These are phyloP conservation scores for Balaeniceps rex DNA, from an alignment of 2,113 vertebrate species.

Conservation along the genomic window DNA sequence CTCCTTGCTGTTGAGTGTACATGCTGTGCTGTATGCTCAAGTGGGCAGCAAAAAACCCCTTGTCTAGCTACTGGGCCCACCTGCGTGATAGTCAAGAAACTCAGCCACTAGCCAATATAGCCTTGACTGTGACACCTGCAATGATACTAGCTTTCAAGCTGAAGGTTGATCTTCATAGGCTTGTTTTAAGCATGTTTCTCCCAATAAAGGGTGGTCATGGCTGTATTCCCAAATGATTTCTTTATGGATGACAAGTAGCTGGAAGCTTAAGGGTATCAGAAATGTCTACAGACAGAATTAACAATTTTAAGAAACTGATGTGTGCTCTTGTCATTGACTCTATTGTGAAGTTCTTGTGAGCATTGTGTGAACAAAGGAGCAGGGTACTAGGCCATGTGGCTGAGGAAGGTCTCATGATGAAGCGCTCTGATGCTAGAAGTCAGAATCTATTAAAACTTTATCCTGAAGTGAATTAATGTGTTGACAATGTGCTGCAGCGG, in stretches of 20 bases:
- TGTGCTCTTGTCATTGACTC: not conserved
- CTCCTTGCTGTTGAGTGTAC: accelerated
- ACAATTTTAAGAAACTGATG: not conserved
- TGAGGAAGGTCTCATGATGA: not conserved
- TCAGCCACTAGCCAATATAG: not conserved
- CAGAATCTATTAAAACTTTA: not conserved
- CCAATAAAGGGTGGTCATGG: not conserved
- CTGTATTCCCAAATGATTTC: not conserved
- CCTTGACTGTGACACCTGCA: not conserved
- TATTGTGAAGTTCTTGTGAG: not conserved
- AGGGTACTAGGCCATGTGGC: not conserved
- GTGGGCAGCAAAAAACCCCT: not conserved
- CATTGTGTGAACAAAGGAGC: not conserved
- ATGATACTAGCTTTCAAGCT: not conserved
- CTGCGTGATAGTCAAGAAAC: not conserved
- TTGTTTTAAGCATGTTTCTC: not conserved
- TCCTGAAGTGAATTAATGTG: not conserved
- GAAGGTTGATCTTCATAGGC: not conserved
- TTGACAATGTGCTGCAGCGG: not conserved
- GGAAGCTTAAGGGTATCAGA: not conserved
- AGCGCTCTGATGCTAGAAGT: not conserved
- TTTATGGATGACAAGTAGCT: not conserved
- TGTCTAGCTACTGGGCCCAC: not conserved
- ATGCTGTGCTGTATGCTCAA: not conserved
- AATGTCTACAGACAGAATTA: not conserved